Evolutionary conservation across 1,140 invertebrate species (phyloP).

Genomic region (Solenopsis fugax): DNA sequence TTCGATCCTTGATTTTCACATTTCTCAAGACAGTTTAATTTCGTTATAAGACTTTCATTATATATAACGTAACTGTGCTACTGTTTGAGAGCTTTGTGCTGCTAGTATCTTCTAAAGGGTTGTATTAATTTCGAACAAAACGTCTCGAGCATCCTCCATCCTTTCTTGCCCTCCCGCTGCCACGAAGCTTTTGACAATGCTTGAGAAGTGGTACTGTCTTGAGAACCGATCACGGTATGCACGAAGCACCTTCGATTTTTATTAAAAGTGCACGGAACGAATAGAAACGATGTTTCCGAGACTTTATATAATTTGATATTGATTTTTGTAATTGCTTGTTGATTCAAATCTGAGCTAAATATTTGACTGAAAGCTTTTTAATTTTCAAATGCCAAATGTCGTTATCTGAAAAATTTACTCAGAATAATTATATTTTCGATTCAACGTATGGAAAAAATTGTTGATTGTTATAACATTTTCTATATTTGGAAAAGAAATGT

Average conservation of each 20-base stretch:
- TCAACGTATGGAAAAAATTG: not conserved
- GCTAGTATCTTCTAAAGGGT: constrained; percentile 23
- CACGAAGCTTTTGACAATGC: not conserved
- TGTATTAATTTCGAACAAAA: constrained; percentile 70
- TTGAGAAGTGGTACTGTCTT: constrained; percentile 46
- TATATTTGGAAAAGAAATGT: too few species aligned
- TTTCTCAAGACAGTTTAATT: constrained; percentile 23
- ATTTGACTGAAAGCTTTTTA: not conserved
- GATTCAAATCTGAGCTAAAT: not conserved
- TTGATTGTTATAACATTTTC: too few species aligned
- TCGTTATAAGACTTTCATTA: constrained; percentile 42
- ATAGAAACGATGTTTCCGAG: not conserved
- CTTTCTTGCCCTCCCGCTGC: not conserved
- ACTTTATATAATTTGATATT: not conserved
- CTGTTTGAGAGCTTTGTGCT: constrained; percentile 17
- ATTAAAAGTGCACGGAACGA: constrained; percentile 68
- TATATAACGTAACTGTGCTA: not conserved
- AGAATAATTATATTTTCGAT: not conserved
- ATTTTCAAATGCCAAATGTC: not conserved
- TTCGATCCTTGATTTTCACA: not conserved
- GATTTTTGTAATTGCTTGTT: not conserved
- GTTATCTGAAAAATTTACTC: not conserved
- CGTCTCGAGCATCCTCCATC: constrained; percentile 46
- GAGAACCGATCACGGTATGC: constrained; percentile 53
- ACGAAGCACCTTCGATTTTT: constrained; percentile 54